A percentile compares a stretch with the other conserved stretches of the same genome.
phyloP scores from a whole-genome alignment of 2,888 invertebrate species.

The Chymomyza amoena region DNA sequence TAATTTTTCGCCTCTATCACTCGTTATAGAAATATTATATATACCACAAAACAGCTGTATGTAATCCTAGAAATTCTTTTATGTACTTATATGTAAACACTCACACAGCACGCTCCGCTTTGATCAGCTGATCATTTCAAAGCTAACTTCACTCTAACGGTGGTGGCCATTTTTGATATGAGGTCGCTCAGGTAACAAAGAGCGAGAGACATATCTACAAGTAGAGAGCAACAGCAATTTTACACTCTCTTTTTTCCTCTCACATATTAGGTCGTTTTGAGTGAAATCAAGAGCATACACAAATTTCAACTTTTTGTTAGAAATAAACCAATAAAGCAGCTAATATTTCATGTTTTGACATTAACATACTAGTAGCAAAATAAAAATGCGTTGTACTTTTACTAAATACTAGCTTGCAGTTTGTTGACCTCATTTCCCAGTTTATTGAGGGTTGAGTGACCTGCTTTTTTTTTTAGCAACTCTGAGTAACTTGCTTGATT shows the following conservation, averaged over 20 bases:
- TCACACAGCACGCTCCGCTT: not conserved
- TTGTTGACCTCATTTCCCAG: conserved; percentile 67
- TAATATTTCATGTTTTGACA: not conserved
- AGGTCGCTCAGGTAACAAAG: conserved; percentile 32
- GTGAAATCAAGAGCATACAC: conserved; percentile 27
- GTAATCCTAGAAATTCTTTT: conserved; percentile 17
- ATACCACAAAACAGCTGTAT: conserved; percentile 37
- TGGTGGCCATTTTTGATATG: not conserved
- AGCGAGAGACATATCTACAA: conserved; percentile 4
- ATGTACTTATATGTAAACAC: not conserved
- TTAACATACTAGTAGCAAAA: not conserved
- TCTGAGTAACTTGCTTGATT: not conserved
- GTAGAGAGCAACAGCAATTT: conserved; percentile 3
- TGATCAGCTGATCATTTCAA: conserved; percentile 63
- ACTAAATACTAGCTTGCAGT: conserved; percentile 30
- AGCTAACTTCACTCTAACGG: conserved; percentile 35
- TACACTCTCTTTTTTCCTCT: conserved; percentile 1
- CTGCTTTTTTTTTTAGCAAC: conserved; percentile 35
- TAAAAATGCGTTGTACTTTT: not conserved
- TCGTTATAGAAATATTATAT: too few species aligned
- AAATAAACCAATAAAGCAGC: not conserved
- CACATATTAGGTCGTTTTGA: conserved; percentile 51
- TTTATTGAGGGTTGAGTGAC: conserved; percentile 61
- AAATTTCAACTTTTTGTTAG: not conserved
- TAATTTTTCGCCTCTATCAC: too few species aligned